Evolutionary conservation across 2,113 vertebrate species (phyloP).

Genomic region (Boulengeromyrus knoepffleri): DNA sequence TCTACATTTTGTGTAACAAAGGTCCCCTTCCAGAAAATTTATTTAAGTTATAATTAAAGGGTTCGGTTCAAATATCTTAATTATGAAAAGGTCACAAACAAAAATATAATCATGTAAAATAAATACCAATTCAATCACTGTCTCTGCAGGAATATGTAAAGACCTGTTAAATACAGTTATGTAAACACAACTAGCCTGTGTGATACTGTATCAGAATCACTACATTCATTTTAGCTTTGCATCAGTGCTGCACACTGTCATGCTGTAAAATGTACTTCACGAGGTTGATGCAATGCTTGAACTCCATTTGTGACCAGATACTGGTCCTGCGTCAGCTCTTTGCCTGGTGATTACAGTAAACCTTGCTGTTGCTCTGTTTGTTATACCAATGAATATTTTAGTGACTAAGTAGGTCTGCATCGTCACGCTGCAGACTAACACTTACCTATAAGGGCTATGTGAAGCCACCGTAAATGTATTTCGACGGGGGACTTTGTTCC

Average conservation of each 20-base stretch:
- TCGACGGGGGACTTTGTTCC: not conserved
- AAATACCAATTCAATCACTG: not conserved
- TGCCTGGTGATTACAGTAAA: not conserved
- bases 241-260: not conserved
- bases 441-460: not conserved
- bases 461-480: not conserved
- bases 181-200: not conserved
- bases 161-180: not conserved
- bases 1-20: not conserved
- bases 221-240: not conserved
- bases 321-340: not conserved
- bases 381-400: not conserved
- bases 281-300: not conserved
- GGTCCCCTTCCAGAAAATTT: not conserved
- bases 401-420: not conserved
- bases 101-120: not conserved
- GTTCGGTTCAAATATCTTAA: not conserved
- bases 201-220: not conserved
- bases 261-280: not conserved
- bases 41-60: not conserved
- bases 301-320: not conserved
- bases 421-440: not conserved
- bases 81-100: not conserved
- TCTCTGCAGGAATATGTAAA: not conserved
- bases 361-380: not conserved